A percentile compares a stretch with the other conserved stretches of the same genome.
phyloP scores from a whole-genome alignment of 2,888 invertebrate genomes.

The Monopis laevigella region DNA sequence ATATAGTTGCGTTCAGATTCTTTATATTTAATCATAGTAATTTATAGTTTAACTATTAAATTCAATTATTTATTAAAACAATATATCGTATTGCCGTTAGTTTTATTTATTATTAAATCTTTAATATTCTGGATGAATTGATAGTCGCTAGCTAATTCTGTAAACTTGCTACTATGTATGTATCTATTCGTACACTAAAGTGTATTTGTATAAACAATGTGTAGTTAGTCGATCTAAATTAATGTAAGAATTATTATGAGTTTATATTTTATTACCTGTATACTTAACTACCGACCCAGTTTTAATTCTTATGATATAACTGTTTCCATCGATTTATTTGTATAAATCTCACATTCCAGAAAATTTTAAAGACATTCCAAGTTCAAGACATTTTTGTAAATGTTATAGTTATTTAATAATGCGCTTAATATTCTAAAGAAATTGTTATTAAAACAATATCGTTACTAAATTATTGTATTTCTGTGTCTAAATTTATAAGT shows the following conservation, averaged over 20 bases:
- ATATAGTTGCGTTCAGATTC: neutral
- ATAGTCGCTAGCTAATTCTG: neutral
- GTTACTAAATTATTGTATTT: slow-evolving; percentile 49
- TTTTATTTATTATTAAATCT: too few relatives aligned
- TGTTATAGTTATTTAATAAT: slow-evolving; percentile 19
- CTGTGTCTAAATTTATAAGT: slow-evolving; percentile 54
- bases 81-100: neutral
- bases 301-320: neutral
- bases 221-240: slow-evolving; percentile 24
- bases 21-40: neutral
- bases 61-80: neutral
- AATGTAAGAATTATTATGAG: slow-evolving; percentile 40
- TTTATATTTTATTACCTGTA: too few relatives aligned
- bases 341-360: neutral
- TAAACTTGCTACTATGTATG: slow-evolving; percentile 28
- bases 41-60: neutral
- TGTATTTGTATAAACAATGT: slow-evolving; percentile 20
- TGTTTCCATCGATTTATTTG: neutral
- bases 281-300: slow-evolving; percentile 20
- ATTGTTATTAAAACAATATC: slow-evolving; percentile 35
- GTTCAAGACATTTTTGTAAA: too few relatives aligned
- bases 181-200: slow-evolving; percentile 50
- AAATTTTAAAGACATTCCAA: too few relatives aligned
- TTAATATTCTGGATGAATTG: too few relatives aligned
- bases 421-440: slow-evolving; percentile 51